Evolutionary conservation across 2,888 invertebrate species (phyloP), one percentile per base, ranked within the genome.

Genomic region (Gasteruption jaculator): DNA sequence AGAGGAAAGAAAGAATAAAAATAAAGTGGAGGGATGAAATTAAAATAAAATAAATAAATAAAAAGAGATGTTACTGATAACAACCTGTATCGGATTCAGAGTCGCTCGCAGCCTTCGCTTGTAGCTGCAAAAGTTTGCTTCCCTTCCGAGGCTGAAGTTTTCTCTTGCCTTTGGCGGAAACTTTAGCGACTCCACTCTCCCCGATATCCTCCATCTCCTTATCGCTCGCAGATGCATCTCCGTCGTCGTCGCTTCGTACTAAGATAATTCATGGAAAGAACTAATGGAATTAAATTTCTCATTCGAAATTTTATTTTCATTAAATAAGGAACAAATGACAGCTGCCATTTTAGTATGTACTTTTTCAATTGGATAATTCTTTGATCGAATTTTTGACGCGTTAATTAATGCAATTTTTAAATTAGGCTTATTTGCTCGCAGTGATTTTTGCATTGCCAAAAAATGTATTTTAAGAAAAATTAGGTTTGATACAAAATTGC

Each of bases 11-110:
- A n/a, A 33, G 33, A 22, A 34, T 34, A n/a, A n/a, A n/a, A n/a
- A n/a, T n/a, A n/a, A n/a, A n/a, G n/a, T n/a, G n/a, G n/a, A n/a
- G n/a, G n/a, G n/a, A n/a, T n/a, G n/a, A n/a, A n/a, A n/a, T n/a
- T n/a, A n/a, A n/a, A n/a, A n/a, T n/a, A n/a, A n/a, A n/a, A n/a
- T n/a, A n/a, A n/a, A n/a, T n/a, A n/a, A n/a, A n/a, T n/a, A n/a
- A n/a, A n/a, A n/a, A n/a, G n/a, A n/a, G n/a, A n/a, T n/a, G n/a
- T n/a, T n/a, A n/a, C n/a, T n/a, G n/a, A n/a, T n/a, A n/a, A n/a
- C n/a, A 54, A 69, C 70, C 83, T n/a, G 76, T 74, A 40, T 84
- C 84, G 0, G 83, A 83, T 57, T 84, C 83, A 0, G 82, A 80
- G 54, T 84, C 83, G 1, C 79, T 81, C 52, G 76, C 75, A 34